phyloP scores from a whole-genome alignment of 2,797 vertebrate species.

The Phoebastria nigripes region DNA sequence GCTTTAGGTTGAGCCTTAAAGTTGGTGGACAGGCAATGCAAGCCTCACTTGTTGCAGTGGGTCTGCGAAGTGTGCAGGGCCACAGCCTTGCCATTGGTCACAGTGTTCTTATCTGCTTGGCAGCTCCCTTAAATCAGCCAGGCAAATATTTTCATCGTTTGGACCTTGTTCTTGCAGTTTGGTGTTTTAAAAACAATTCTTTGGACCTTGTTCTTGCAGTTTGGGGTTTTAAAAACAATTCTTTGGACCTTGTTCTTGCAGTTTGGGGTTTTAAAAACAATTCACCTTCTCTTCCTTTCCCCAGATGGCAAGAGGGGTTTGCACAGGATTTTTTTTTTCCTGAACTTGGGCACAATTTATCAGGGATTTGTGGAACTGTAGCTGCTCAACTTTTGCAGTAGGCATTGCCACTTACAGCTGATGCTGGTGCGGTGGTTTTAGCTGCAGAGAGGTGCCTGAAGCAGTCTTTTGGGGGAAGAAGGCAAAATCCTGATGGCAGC shows the following conservation, averaged over 20 bases:
- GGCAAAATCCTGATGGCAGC: not conserved
- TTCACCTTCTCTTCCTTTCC: fast-evolving
- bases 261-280: not conserved
- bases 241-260: not conserved
- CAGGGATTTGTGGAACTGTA: not conserved
- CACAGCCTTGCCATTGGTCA: not conserved
- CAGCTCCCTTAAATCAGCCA: not conserved
- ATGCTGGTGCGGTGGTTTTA: not conserved
- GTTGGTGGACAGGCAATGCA: not conserved
- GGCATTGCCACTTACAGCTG: fast-evolving
- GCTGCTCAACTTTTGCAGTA: not conserved
- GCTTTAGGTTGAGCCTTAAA: not conserved
- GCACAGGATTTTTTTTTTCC: not conserved
- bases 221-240: not conserved
- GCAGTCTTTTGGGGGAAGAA: not conserved
- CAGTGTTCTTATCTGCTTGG: not conserved
- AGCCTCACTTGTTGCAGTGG: not conserved
- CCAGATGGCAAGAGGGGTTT: not conserved
- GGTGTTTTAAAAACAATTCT: not conserved
- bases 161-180: not conserved
- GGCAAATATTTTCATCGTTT: not conserved
- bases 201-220: not conserved
- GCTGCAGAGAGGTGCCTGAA: not conserved
- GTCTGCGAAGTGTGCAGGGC: fast-evolving
- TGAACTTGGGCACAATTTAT: not conserved